These are phyloP conservation scores for Hyperoplus lanceolatus DNA, from an alignment of 2,797 vertebrate species.

Conservation along the genomic window DNA sequence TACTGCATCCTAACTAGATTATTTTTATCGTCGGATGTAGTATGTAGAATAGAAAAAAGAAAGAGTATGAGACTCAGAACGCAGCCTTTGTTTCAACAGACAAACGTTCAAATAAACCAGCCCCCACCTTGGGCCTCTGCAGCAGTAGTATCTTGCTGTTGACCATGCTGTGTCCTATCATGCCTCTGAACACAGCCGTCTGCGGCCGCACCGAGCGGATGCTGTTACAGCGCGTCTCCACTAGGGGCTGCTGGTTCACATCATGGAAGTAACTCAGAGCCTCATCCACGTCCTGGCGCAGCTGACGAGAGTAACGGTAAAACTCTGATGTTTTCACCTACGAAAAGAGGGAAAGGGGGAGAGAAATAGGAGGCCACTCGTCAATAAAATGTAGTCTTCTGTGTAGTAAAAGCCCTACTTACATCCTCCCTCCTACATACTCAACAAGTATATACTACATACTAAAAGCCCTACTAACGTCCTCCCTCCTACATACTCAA, in stretches of 20 bases:
- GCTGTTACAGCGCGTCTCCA: slow-evolving; percentile 94
- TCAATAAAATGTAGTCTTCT: too few species aligned
- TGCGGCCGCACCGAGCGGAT: slow-evolving; percentile 97
- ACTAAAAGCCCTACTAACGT: too few species aligned
- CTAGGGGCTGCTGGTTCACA: slow-evolving; percentile 95
- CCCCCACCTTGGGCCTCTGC: slow-evolving; percentile 91
- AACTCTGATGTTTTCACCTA: slow-evolving; percentile 99
- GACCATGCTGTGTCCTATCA: slow-evolving; percentile 99
- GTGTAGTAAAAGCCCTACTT: too few species aligned
- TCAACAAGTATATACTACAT: too few species aligned
- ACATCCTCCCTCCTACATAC: too few species aligned
- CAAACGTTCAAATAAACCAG: background rate
- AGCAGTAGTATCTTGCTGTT: slow-evolving; percentile 99
- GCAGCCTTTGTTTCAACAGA: too few species aligned
- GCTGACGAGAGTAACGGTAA: slow-evolving; percentile 96
- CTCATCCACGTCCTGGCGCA: slow-evolving; percentile 96
- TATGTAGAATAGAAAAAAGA: too few species aligned
- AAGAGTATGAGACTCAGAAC: too few species aligned
- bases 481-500: too few species aligned
- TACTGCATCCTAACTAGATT: too few species aligned
- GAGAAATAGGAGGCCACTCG: too few species aligned
- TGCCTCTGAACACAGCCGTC: slow-evolving; percentile 97
- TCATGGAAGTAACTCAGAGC: slow-evolving; percentile 97
- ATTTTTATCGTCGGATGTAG: too few species aligned
- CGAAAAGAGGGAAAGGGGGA: background rate